These are phyloP conservation scores for Meghimatium bilineatum DNA, from an alignment of 2,888 invertebrate genomes.

Conservation along the genomic window DNA sequence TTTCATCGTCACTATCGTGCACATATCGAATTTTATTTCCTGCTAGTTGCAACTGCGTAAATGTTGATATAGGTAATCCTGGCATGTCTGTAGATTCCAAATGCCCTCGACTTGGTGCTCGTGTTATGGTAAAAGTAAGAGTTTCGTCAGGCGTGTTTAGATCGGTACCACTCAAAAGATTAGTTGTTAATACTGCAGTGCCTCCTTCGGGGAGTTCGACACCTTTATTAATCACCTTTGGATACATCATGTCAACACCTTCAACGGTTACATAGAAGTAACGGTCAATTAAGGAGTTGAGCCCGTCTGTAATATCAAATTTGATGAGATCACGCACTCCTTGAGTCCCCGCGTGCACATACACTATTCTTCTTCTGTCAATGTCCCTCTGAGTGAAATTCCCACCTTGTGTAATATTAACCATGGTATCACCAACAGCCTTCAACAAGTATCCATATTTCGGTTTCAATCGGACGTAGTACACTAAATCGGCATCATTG, in stretches of 20 bases:
- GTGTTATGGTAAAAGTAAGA: slow-evolving; percentile 73
- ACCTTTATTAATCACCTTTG: slow-evolving; percentile 73
- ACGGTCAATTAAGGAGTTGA: slow-evolving; percentile 74
- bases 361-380: slow-evolving; percentile 69
- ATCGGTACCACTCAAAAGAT: slow-evolving; percentile 74
- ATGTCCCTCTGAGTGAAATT: slow-evolving; percentile 77
- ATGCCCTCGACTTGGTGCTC: slow-evolving; percentile 73
- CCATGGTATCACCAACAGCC: slow-evolving; percentile 51
- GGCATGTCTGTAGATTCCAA: slow-evolving; percentile 71
- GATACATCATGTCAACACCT: slow-evolving; percentile 73
- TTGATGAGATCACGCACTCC: slow-evolving; percentile 75
- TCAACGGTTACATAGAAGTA: slow-evolving; percentile 75
- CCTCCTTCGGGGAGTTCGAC: slow-evolving; percentile 76
- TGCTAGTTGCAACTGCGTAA: slow-evolving; percentile 75
- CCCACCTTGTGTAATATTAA: slow-evolving; percentile 71
- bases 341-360: slow-evolving; percentile 72
- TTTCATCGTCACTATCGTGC: slow-evolving; percentile 73
- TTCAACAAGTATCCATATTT: slow-evolving; percentile 71
- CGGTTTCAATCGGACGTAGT: slow-evolving; percentile 71
- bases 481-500: slow-evolving; percentile 70
- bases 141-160: slow-evolving; percentile 72
- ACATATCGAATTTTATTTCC: slow-evolving; percentile 76
- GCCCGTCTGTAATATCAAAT: slow-evolving; percentile 76
- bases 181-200: slow-evolving; percentile 72
- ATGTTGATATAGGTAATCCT: slow-evolving; percentile 70